Conservation (phyloP, 2,797 vertebrate species). For the Florisuga fusca region DNA sequence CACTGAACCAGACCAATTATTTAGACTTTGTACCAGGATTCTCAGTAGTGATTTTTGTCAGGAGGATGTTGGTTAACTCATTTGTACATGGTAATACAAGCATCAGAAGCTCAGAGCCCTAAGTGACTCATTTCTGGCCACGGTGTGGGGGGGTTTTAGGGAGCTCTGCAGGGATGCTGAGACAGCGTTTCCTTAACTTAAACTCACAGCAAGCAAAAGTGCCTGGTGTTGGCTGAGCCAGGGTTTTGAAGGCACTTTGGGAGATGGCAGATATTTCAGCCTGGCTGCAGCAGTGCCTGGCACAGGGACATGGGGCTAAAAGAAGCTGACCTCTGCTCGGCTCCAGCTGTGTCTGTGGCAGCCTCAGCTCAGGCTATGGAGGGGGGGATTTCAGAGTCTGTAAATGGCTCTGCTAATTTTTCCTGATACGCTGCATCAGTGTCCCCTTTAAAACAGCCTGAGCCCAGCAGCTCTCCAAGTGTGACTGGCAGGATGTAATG, state of each 20-base stretch:
- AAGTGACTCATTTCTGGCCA: background rate
- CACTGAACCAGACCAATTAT: background rate
- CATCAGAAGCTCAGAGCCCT: background rate
- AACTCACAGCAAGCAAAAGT: background rate
- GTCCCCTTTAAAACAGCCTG: background rate
- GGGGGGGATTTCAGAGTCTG: background rate
- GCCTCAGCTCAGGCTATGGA: background rate
- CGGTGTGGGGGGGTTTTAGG: background rate
- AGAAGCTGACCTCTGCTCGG: accelerated
- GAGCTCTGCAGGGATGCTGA: background rate
- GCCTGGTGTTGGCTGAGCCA: background rate
- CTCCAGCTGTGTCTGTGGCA: background rate
- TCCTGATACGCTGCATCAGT: background rate
- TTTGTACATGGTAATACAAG: background rate
- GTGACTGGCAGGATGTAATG: background rate
- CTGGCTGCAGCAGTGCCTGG: background rate
- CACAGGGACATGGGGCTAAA: accelerated
- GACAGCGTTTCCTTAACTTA: background rate
- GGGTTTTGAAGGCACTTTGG: background rate
- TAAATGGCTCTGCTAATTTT: background rate
- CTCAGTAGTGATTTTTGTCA: background rate
- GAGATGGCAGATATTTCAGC: background rate
- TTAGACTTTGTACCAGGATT: background rate
- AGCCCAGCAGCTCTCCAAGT: background rate
- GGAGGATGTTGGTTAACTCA: background rate